Evolutionary conservation across 2,113 vertebrate genomes (phyloP), one percentile per base, ranked within the genome.

Genomic region (Diphyllodes magnificus): DNA sequence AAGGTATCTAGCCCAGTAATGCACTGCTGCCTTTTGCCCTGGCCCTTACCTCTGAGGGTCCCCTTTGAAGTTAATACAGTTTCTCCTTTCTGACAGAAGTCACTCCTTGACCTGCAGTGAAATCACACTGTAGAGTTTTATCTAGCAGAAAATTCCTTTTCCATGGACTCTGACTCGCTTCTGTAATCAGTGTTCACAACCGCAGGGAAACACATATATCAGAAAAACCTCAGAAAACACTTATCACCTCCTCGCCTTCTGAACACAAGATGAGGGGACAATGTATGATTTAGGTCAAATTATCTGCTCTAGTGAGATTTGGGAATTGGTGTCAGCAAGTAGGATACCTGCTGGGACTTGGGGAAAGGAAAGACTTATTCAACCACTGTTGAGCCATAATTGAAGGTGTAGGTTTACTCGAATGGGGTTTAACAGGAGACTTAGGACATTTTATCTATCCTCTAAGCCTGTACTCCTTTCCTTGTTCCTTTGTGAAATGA

Each of bases 141-240:
- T 54, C 71, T 61, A 53, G 66, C 54, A 82, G 61, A 88, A 85
- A 50, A 13, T 6, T 72, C 59, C 31, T 88, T 86, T 89, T 54
- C 42, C 42, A 44, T n/a, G 50, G 78, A 82, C 30, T 86, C 56
- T 4, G 18, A 30, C 33, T 87, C 0, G 0, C 37, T 84, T 75
- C 59, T 66, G 23, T 61, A 90, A 94, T 80, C 70, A 59, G 10
- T 22, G 31, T 42, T 93, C 45, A 37, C 53, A 85, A 56, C 84
- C 57, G 82, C 65, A 42, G 35, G 91, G 75, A 88, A 89, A 72
- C n/a, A 40, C 10, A 33, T 35, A 15, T 35, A 84, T 76, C 81
- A 93, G 66, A 79, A 92, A 88, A 22, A 68, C 64, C 68, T 70
- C 64, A 65, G 71, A 90, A 97, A 95, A 78, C 44, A 78, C 49